These are phyloP conservation scores for Scomber colias DNA, from an alignment of 2,113 vertebrate genomes.

Conservation along the genomic window DNA sequence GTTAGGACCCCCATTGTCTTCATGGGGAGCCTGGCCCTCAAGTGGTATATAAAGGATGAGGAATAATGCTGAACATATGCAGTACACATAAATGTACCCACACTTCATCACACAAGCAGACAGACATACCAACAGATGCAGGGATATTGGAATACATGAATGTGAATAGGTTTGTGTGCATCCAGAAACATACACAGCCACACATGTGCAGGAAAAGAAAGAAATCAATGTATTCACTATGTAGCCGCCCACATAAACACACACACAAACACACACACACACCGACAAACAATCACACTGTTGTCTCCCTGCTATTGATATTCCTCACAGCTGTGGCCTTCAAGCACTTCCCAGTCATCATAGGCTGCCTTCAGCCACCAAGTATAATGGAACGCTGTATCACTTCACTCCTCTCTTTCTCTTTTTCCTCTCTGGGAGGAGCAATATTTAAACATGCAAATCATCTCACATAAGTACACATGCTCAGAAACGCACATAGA, in stretches of 20 bases:
- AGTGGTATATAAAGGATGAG: constrained; percentile 29
- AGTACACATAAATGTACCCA: not conserved
- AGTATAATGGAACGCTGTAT: constrained; percentile 64
- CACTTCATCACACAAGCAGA: not conserved
- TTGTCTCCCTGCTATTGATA: constrained; percentile 73
- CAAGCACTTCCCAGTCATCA: constrained; percentile 71
- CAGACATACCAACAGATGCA: not conserved
- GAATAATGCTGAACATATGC: constrained; percentile 26
- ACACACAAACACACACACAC: constrained; percentile 10
- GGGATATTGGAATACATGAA: constrained; percentile 27
- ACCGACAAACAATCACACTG: constrained; percentile 50
- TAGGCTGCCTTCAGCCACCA: constrained; percentile 63
- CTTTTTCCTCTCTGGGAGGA: constrained; percentile 25
- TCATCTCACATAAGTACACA: constrained; percentile 22
- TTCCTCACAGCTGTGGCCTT: constrained; percentile 69
- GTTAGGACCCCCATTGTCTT: constrained; percentile 63
- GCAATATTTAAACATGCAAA: constrained; percentile 34
- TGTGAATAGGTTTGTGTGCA: constrained; percentile 26
- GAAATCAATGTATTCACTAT: constrained; percentile 39
- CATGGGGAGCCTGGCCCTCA: constrained; percentile 39
- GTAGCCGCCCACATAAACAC: constrained; percentile 23
- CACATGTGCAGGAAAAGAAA: constrained; percentile 3
- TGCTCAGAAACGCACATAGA: constrained; percentile 26
- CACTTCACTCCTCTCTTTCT: constrained; percentile 42
- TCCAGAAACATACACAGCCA: constrained; percentile 23